A percentile compares a stretch with the other conserved stretches of the same genome.
These are phyloP conservation scores for Clanis bilineata DNA, from an alignment of 2,888 invertebrate species.

Conservation along the genomic window DNA sequence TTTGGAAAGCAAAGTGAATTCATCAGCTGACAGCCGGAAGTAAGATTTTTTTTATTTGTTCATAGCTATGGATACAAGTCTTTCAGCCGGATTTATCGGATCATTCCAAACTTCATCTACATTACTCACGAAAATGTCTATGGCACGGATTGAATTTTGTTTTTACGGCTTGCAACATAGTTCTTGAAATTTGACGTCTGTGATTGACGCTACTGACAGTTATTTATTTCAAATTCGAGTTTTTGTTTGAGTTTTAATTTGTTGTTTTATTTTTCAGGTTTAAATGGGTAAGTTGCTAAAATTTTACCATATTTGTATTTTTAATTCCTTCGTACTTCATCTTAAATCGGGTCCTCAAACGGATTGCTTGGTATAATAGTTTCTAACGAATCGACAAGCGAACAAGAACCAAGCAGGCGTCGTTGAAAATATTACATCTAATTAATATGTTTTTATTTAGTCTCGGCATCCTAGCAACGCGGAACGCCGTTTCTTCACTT, in stretches of 20 bases:
- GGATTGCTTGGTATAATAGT: too few relatives aligned
- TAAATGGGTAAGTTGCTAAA: slow-evolving; percentile 53
- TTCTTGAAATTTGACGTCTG: background rate
- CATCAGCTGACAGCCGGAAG: slow-evolving; percentile 82
- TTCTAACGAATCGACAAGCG: too few relatives aligned
- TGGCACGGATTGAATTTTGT: background rate
- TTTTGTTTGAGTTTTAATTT: slow-evolving; percentile 25
- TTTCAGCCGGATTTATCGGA: too few relatives aligned
- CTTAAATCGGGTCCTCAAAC: background rate
- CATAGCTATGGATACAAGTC: too few relatives aligned
- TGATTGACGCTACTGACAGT: slow-evolving; percentile 38
- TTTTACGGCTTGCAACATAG: background rate
- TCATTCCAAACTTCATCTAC: too few relatives aligned
- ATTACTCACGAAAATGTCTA: too few relatives aligned
- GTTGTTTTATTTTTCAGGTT: slow-evolving; percentile 51
- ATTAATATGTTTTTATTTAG: too few relatives aligned
- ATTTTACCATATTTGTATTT: background rate
- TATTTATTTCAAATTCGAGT: slow-evolving; percentile 34
- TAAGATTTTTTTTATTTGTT: slow-evolving; percentile 32
- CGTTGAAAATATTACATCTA: too few relatives aligned
- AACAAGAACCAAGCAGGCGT: too few relatives aligned
- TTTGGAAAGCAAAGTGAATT: slow-evolving; percentile 72
- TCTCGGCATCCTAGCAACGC: too few relatives aligned
- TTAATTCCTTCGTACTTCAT: background rate
- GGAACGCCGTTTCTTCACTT: too few relatives aligned